These are phyloP conservation scores for Globodera ellingtonae DNA, from an alignment of 1,140 invertebrate species.

Conservation along the genomic window DNA sequence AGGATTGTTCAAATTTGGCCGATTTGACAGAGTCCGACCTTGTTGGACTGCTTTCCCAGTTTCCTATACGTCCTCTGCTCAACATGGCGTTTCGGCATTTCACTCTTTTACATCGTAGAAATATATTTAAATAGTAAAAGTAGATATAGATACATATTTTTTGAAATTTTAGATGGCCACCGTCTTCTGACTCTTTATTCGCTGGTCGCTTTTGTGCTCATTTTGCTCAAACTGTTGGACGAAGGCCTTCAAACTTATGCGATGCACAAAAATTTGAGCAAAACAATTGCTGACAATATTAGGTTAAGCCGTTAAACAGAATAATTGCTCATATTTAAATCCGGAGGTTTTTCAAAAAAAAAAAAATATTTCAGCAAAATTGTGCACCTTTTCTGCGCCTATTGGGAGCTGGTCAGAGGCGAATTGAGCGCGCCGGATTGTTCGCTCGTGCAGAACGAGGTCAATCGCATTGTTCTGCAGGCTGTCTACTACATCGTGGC, in stretches of 20 bases:
- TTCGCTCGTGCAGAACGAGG: slow-evolving; percentile 44
- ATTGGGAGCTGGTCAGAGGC: slow-evolving; percentile 37
- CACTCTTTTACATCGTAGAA: slow-evolving; percentile 45
- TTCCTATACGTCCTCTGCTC: slow-evolving; percentile 39
- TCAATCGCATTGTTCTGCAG: slow-evolving; percentile 45
- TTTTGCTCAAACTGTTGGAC: slow-evolving; percentile 43
- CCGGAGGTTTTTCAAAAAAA: too few species aligned
- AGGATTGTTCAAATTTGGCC: slow-evolving; percentile 37
- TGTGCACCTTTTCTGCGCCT: slow-evolving; percentile 37
- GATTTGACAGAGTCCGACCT: slow-evolving; percentile 42
- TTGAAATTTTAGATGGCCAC: slow-evolving; percentile 39
- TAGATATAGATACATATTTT: background rate
- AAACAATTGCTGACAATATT: slow-evolving; percentile 42
- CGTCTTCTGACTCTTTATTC: slow-evolving; percentile 38
- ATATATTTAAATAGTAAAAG: background rate
- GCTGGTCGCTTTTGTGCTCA: slow-evolving; percentile 44
- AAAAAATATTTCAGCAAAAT: slow-evolving; percentile 33
- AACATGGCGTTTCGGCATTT: slow-evolving; percentile 39
- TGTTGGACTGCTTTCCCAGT: slow-evolving; percentile 40
- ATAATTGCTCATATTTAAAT: background rate
- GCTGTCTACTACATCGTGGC: slow-evolving; percentile 47
- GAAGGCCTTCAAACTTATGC: slow-evolving; percentile 46
- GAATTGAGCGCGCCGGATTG: slow-evolving; percentile 25
- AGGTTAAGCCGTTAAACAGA: slow-evolving; percentile 11
- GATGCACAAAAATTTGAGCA: slow-evolving; percentile 41